phyloP scores from a whole-genome alignment of 2,113 vertebrate genomes.

The Psilopogon haemacephalus region DNA sequence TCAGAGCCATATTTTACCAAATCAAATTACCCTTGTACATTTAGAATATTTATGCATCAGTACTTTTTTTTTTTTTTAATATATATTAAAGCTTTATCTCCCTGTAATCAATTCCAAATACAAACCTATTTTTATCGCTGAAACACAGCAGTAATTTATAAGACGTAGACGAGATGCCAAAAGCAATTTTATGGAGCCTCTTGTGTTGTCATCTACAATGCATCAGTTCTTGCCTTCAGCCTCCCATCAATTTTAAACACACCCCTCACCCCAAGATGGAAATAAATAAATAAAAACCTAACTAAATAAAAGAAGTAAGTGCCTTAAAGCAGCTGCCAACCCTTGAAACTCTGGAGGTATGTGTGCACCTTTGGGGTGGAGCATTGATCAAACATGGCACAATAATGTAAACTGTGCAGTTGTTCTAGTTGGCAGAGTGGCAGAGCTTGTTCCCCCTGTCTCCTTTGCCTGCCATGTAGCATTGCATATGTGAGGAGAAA shows the following conservation, averaged over 20 bases:
- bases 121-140: conserved; percentile 49
- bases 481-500: background rate
- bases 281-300: background rate
- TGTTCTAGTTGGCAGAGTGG: background rate
- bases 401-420: background rate
- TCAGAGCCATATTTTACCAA: conserved; percentile 45
- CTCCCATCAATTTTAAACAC: conserved; percentile 52
- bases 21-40: conserved; percentile 14
- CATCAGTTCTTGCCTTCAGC: conserved; percentile 49
- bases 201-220: conserved; percentile 65
- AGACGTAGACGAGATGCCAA: conserved; percentile 55
- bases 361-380: conserved; percentile 24
- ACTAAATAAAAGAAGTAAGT: background rate
- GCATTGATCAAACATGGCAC: background rate
- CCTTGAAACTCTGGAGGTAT: background rate
- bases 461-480: background rate
- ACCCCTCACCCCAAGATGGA: background rate
- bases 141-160: conserved; percentile 56
- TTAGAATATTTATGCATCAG: conserved; percentile 38
- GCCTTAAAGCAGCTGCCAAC: conserved; percentile 9
- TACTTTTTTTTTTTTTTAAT: background rate
- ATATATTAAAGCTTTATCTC: conserved; percentile 53
- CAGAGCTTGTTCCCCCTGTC: background rate
- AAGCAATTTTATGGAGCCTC: conserved; percentile 60
- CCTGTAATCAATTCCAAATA: conserved; percentile 66